Evolutionary conservation across 2,113 vertebrate species (phyloP).

Genomic region (Malurus cyaneus): DNA sequence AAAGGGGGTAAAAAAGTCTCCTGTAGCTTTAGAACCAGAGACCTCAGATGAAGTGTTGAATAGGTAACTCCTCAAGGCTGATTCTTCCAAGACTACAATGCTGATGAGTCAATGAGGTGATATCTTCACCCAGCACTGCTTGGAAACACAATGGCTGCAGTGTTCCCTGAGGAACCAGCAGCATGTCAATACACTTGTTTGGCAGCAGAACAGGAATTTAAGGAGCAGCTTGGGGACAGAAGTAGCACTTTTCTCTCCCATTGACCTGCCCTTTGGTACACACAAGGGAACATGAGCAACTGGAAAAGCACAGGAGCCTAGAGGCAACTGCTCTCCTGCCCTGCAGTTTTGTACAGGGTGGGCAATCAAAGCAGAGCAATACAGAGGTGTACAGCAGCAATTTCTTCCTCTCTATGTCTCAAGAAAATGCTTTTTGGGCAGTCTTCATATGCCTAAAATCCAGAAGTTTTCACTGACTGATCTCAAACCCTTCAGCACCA

Average conservation of each 20-base stretch:
- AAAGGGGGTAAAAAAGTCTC: not conserved
- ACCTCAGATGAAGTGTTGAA: not conserved
- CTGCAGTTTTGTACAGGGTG: not conserved
- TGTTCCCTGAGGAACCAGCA: not conserved
- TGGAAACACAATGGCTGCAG: not conserved
- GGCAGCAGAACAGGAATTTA: not conserved
- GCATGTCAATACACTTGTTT: not conserved
- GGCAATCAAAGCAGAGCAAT: not conserved
- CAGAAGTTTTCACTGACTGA: not conserved
- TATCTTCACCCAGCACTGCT: not conserved
- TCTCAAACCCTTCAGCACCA: not conserved
- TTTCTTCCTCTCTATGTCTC: not conserved
- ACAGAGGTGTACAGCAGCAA: not conserved
- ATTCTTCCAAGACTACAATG: not conserved
- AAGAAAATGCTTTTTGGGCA: not conserved
- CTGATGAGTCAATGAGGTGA: not conserved
- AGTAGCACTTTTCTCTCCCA: not conserved
- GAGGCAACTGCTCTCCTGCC: not conserved
- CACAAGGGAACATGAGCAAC: not conserved
- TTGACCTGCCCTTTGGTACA: not conserved
- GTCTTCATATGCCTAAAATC: not conserved
- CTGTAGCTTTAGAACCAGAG: not conserved
- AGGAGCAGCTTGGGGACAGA: not conserved
- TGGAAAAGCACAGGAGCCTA: fast-evolving
- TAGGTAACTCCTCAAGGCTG: not conserved